Evolutionary conservation across 2,888 invertebrate genomes (phyloP), one percentile per base, ranked within the genome.

Genomic region (Rambutsinella grinnellia): DNA sequence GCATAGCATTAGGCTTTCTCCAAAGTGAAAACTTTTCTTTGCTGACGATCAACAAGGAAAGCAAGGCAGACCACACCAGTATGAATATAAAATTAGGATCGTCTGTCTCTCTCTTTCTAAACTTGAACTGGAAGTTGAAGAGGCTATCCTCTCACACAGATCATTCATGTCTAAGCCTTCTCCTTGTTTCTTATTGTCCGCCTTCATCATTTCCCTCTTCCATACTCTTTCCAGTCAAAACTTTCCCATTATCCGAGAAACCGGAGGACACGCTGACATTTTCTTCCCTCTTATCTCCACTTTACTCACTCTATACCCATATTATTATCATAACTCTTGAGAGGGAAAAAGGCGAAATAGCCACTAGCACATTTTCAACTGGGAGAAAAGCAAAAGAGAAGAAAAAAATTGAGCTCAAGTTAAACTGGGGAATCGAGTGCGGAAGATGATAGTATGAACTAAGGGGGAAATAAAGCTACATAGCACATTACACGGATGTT

Each of bases 231-330:
- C 53, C 54, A n/a, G 27, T 49, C 36, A 49, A 75, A 75, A 75
- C 75, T 75, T 75, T 75, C 62, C 75, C 68, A 75, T 75, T 75
- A 75, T 68, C 67, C 74, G 8, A n/a, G 15, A 13, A 61, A 63
- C 62, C 75, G 44, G 57, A 56, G 62, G 47, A 72, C 65, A 75
- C 15, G 75, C 75, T 75, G 75, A 75, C 75, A 75, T 75, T 75
- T 75, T 53, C 67, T 58, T 63, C 53, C 27, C 67, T 36, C 68
- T 75, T 75, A 68, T 68, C 62, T 68, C 26, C 17, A n/a, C 54
- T 54, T 5, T 21, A 36, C 24, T 51, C 53, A 47, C 61, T 61
- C 56, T 68, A 68, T 72, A 51, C 63, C 17, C 63, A 75, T 61
- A 75, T 58, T 75, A 68, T 63, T 68, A 62, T 60, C 62, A 68